These are phyloP conservation scores for Mamestra brassicae DNA, from an alignment of 2,888 invertebrate species.

Conservation along the genomic window DNA sequence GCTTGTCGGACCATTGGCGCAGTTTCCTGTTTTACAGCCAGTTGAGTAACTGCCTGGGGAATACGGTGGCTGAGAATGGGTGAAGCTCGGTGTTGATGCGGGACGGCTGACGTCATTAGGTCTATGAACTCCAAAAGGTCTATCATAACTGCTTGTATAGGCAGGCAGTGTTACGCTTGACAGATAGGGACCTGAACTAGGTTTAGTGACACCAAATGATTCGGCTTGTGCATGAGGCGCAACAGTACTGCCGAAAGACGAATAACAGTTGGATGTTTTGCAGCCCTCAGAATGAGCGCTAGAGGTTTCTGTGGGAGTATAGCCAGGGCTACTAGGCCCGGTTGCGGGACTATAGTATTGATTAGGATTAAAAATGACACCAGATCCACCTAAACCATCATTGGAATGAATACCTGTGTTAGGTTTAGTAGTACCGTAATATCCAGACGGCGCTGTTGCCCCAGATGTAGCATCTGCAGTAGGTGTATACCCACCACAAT, in stretches of 20 bases:
- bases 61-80: constrained; percentile 30
- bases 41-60: constrained; percentile 23
- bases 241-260: constrained; percentile 21
- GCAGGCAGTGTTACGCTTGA: constrained; percentile 40
- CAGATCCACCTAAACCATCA: constrained; percentile 76
- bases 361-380: constrained; percentile 73
- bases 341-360: constrained; percentile 32
- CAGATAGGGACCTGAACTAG: constrained; percentile 29
- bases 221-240: constrained; percentile 33
- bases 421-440: constrained; percentile 53
- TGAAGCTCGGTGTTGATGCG: constrained; percentile 26
- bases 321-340: constrained; percentile 27
- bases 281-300: constrained; percentile 31
- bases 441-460: constrained; percentile 44
- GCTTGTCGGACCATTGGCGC: constrained; percentile 28
- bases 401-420: constrained; percentile 8
- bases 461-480: constrained; percentile 40
- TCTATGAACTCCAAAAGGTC: constrained; percentile 43
- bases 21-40: constrained; percentile 46
- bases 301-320: constrained; percentile 28
- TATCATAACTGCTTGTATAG: constrained; percentile 35
- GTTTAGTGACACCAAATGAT: constrained; percentile 38
- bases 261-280: constrained; percentile 48
- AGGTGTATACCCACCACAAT: constrained; percentile 51
- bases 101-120: constrained; percentile 34